A percentile compares a stretch with the other conserved stretches of the same genome.
Conservation (phyloP, 2,797 vertebrate genomes). For the Sebastes miniatus region DNA sequence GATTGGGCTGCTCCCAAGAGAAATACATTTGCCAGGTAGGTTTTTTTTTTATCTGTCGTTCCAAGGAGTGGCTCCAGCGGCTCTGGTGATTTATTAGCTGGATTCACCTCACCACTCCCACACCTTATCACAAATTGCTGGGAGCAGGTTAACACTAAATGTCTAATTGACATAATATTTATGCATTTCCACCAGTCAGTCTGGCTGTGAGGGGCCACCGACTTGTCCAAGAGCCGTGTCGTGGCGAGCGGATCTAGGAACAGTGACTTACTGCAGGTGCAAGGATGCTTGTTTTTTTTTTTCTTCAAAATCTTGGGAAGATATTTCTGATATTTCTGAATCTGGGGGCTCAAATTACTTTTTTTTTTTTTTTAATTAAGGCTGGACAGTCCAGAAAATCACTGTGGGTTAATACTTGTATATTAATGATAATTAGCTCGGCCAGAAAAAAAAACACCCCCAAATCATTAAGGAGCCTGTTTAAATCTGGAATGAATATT, state of each 20-base stretch:
- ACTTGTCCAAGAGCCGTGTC: conserved; percentile 32
- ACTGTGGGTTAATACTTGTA: not conserved
- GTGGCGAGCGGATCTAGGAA: not conserved
- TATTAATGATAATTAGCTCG: conserved; percentile 9
- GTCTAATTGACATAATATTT: conserved; percentile 85
- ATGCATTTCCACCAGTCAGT: conserved; percentile 76
- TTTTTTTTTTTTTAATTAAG: not conserved
- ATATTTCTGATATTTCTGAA: not conserved
- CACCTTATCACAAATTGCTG: conserved; percentile 86
- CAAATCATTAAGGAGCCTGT: not conserved
- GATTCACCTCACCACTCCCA: conserved; percentile 83
- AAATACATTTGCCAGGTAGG: conserved; percentile 81
- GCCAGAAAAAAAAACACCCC: not conserved
- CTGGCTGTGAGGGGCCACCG: conserved; percentile 31
- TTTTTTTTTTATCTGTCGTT: conserved; percentile 50
- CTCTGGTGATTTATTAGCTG: conserved; percentile 84
- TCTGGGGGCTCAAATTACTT: not conserved
- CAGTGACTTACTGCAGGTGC: not conserved
- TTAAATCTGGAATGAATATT: not conserved
- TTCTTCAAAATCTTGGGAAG: not conserved
- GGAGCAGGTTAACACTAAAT: conserved; percentile 79
- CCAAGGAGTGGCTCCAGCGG: conserved; percentile 56
- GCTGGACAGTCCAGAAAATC: not conserved
- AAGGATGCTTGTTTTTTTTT: not conserved
- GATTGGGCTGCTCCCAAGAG: conserved; percentile 76